These are phyloP conservation scores for Holacanthella duospinosa DNA, from an alignment of 2,888 invertebrate species.

Conservation along the genomic window DNA sequence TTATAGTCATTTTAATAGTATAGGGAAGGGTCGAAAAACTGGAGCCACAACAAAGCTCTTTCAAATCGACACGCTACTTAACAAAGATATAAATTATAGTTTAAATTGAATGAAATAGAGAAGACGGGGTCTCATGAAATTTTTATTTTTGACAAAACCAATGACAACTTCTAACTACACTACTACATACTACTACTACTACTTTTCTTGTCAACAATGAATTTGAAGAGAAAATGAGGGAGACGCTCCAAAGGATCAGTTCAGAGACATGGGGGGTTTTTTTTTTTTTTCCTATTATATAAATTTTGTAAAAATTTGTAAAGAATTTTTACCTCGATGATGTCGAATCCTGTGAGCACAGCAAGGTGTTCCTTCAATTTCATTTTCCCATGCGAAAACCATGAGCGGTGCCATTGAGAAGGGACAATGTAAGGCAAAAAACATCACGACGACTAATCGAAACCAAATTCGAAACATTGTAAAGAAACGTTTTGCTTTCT, in stretches of 20 bases:
- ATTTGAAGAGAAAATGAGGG: background rate
- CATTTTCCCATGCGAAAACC: conserved; percentile 37
- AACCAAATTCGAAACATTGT: conserved; percentile 37
- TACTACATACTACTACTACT: background rate
- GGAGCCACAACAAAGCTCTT: background rate
- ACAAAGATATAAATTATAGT: conserved; percentile 1
- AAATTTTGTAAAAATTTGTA: too few species aligned
- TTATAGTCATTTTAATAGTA: too few species aligned
- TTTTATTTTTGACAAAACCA: background rate
- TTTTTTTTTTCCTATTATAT: too few species aligned
- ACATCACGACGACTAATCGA: conserved; percentile 37
- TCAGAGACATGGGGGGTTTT: too few species aligned
- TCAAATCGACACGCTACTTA: background rate
- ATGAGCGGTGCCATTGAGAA: conserved; percentile 37
- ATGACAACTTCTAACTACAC: background rate
- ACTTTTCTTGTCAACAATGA: too few species aligned
- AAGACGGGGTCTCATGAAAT: too few species aligned
- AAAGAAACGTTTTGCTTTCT: conserved; percentile 9
- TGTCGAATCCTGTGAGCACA: conserved; percentile 37
- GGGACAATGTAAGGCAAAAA: conserved; percentile 38
- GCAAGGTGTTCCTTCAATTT: conserved; percentile 36
- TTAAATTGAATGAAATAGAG: background rate
- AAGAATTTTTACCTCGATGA: conserved; percentile 31
- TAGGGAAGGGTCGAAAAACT: too few species aligned
- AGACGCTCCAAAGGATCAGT: background rate